Conservation (phyloP, 1,140 invertebrate species). For the Plectrocnemia conspersa region DNA sequence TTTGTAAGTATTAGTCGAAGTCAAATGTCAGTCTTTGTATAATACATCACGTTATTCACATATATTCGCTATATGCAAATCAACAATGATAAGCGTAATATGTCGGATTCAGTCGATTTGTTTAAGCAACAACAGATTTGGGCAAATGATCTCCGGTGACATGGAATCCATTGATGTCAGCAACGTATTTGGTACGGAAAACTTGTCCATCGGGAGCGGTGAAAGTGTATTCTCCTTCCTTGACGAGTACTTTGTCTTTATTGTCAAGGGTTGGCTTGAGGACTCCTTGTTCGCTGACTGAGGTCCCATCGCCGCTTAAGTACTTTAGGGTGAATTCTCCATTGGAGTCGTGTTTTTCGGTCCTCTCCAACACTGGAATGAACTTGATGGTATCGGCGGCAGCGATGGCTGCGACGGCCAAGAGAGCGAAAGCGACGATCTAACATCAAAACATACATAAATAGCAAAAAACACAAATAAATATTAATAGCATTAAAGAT, state of each 20-base stretch:
- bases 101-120: no score
- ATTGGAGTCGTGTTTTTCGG: constrained; percentile 33
- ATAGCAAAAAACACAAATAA: neutral
- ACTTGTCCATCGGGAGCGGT: constrained; percentile 15
- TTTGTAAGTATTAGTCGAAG: no score
- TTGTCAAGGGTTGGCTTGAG: constrained; percentile 28
- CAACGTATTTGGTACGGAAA: constrained; percentile 21
- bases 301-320: constrained; percentile 31
- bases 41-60: no score
- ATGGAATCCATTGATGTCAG: constrained; percentile 26
- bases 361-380: constrained; percentile 34
- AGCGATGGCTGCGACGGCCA: constrained; percentile 18
- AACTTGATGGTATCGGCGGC: constrained; percentile 15
- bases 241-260: constrained; percentile 29
- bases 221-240: constrained; percentile 24
- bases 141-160: constrained; percentile 39
- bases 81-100: no score
- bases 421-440: constrained; percentile 15
- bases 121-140: constrained; percentile 24
- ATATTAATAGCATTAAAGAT: no score
- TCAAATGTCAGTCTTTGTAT: no score
- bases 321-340: constrained; percentile 36
- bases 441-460: constrained; percentile 13
- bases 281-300: constrained; percentile 25
- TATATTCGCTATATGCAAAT: no score